Base-by-base conservation (phyloP, 2,797 vertebrate genomes). In the Lutjanus campechanus region DNA sequence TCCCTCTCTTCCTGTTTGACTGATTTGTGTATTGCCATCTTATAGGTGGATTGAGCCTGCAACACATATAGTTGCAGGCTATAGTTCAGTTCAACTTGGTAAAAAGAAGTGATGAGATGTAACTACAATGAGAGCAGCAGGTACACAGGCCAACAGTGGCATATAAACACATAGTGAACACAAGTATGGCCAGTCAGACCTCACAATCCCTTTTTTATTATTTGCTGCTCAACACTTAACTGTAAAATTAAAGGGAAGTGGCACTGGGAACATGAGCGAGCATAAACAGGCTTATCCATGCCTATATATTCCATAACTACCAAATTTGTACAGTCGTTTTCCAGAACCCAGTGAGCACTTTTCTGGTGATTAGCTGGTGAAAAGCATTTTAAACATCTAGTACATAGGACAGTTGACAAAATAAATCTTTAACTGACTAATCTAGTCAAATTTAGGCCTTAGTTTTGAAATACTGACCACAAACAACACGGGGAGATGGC, bases 201-300 rank as follows among this genome's bases (percentile, higher is more conserved):
- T 25, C 53, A 43, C 67, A 64, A 2, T 8, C 20, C 10, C 44
- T n/a, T 11, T 71, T 72, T 44, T 44, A 41, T 55, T 46, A 25
- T 25, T 56, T n/a, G 12, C 11, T 5, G 12, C 11, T n/a, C 44
- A 29, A 59, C 29, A 11, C 47, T 20, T 41, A 43, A 25, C 7
- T 1, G 16, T 44, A 20, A 46, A 68, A 72, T 44, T 61, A 54
- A 44, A 56, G 29, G 11, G 29, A 69, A 65, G 11, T 20, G 46
- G 25, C 49, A 59, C 41, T 41, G 40, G 15, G n/a, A 59, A 65
- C 72, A 67, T 76, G 60, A 63, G 15, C 64, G 44, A 22, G 54
- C 71, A 63, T 63, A 50, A 67, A 79, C 49, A 36, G 72, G 73
- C 58, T 84, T 70, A 62, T 63, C 54, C 11, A 11, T 43, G 69